Evolutionary conservation across 2,113 vertebrate species (phyloP), one percentile per base, ranked within the genome.

Genomic region (Penelope pileata): DNA sequence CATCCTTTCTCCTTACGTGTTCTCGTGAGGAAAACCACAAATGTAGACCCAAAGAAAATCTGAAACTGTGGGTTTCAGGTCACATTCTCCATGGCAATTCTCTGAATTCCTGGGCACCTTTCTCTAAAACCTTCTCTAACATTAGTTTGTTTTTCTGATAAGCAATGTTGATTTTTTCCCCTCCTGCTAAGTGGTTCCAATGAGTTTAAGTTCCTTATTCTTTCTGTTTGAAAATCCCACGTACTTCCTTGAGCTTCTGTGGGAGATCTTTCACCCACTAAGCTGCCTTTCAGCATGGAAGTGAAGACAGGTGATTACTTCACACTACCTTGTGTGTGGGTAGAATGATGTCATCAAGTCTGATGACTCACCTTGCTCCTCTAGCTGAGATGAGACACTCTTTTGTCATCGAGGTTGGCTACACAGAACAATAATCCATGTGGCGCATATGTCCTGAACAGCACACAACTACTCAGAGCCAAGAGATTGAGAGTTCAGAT

Each of bases 361-460:
- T 17, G 2, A 32, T 94, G 88, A 94, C 47, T 95, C 92, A 86
- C 14, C 11, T 74, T 43, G 29, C 34, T 92, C 26, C 21, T 72
- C 45, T 19, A 51, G 0, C 2, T 16, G 83, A 88, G 38, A 66
- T 29, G 36, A 95, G n/a, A 77, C 40, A 26, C 17, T 68, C 10
- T 88, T 95, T 88, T 59, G 83, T 92, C 94, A 91, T 77, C 42
- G 74, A 45, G 59, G 51, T 43, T 59, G 67, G 34, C 56, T 86
- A 27, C 4, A 6, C 26, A 72, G 62, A 63, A 67, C 67, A 86
- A 47, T 50, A 48, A 34, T 62, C 75, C 58, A 10, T 6, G 22
- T 18, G 19, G 21, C 77, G 34, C 27, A 23, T 32, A n/a, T 66
- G 60, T 23, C 83, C 60, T 22, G 67, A 91, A 22, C 17, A 82